Percentiles rank a stretch among this genome's conserved stretches.
phyloP scores from a whole-genome alignment of 2,113 vertebrate species.

The Rhinichthys klamathensis region DNA sequence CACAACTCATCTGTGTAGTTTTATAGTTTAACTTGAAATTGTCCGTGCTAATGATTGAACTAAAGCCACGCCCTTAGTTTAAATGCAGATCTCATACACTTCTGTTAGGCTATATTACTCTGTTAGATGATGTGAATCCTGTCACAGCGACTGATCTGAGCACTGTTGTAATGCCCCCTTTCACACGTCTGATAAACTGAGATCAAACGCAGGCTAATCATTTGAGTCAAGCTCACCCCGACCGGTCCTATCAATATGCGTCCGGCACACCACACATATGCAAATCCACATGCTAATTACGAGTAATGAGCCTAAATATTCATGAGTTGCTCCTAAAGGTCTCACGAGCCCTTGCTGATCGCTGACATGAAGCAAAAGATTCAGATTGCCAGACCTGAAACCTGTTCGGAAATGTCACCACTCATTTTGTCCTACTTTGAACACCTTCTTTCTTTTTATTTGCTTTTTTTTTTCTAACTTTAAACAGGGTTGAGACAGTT shows the following conservation, averaged over 20 bases:
- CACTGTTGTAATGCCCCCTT: background rate
- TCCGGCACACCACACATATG: constrained; percentile 69
- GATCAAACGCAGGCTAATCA: constrained; percentile 57
- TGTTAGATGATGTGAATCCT: constrained; percentile 16
- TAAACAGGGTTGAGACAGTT: background rate
- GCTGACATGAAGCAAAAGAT: constrained; percentile 52
- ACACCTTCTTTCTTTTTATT: constrained; percentile 10
- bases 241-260: constrained; percentile 66
- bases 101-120: background rate
- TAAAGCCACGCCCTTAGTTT: background rate
- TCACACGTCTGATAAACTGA: constrained; percentile 46
- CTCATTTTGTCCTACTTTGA: constrained; percentile 10
- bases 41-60: background rate
- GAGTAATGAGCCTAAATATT: constrained; percentile 77
- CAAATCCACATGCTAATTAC: constrained; percentile 77
- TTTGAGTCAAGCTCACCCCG: constrained; percentile 31
- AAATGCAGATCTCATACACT: constrained; percentile 13
- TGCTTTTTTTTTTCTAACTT: background rate
- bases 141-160: constrained; percentile 24
- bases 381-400: constrained; percentile 13
- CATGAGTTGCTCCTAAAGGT: constrained; percentile 69
- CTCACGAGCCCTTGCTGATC: constrained; percentile 64
- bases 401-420: constrained; percentile 27
- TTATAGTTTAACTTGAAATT: background rate
- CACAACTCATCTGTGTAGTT: background rate